Evolutionary conservation across 2,888 invertebrate species (phyloP).

Genomic region (Lasioglossum lativentre): DNA sequence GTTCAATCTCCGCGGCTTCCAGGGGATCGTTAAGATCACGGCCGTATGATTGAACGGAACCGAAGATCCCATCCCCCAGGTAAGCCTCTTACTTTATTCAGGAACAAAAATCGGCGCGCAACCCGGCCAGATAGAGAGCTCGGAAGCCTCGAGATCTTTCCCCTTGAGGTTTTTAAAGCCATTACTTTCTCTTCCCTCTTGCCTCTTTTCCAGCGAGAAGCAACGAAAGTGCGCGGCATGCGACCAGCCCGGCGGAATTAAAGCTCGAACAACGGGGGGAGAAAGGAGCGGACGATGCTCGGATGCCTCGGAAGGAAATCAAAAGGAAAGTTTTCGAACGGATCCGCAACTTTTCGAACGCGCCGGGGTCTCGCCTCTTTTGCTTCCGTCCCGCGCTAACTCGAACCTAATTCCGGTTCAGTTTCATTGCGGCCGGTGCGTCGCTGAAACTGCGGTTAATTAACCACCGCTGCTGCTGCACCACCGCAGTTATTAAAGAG

Average conservation of each 20-base stretch:
- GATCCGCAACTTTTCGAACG: not conserved
- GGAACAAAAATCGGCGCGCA: conserved; percentile 43
- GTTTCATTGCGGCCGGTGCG: not conserved
- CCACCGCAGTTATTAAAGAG: not conserved
- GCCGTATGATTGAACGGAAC: conserved; percentile 40
- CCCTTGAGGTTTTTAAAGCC: conserved; percentile 54
- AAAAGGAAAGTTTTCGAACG: conserved; percentile 2
- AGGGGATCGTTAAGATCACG: conserved; percentile 29
- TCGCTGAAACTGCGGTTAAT: conserved; percentile 5
- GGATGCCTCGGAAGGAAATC: not conserved
- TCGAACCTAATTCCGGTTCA: not conserved
- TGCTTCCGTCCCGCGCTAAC: not conserved
- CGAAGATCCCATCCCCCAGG: not conserved
- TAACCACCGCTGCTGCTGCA: not conserved
- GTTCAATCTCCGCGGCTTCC: conserved; percentile 37
- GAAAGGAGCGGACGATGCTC: not conserved
- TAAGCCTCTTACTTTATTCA: conserved; percentile 63
- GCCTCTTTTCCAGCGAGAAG: not conserved
- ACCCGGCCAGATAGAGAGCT: conserved; percentile 4
- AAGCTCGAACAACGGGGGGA: not conserved
- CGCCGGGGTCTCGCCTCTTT: not conserved
- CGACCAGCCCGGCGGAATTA: conserved; percentile 29
- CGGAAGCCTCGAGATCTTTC: conserved; percentile 16
- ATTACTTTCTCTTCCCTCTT: conserved; percentile 27
- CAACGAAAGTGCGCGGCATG: conserved; percentile 50